phyloP scores from a whole-genome alignment of 2,888 invertebrate species.

The Entomobrya multifasciata region DNA sequence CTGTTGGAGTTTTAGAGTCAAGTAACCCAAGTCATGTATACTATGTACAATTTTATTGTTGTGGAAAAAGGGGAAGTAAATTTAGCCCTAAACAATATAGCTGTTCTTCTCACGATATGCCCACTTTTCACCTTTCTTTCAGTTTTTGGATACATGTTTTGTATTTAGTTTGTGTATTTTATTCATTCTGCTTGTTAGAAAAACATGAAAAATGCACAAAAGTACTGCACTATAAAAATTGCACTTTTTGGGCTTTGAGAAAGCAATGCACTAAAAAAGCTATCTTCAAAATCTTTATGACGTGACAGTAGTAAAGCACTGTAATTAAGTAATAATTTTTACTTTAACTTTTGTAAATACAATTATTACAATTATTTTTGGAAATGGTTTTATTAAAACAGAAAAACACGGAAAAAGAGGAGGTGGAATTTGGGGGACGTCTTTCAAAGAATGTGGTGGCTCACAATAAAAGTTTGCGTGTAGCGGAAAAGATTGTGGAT shows the following conservation, averaged over 20 bases:
- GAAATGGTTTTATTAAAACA: no score
- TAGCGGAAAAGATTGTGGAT: slow-evolving; percentile 73
- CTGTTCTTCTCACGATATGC: slow-evolving; percentile 25
- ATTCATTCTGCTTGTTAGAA: background rate
- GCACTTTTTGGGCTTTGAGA: background rate
- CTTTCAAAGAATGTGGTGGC: slow-evolving; percentile 42
- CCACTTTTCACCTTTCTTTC: slow-evolving; percentile 16
- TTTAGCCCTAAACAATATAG: slow-evolving; percentile 35
- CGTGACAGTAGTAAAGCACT: no score
- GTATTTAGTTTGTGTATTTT: background rate
- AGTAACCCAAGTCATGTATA: no score
- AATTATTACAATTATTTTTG: no score
- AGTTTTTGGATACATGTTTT: background rate
- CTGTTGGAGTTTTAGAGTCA: no score
- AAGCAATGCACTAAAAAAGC: no score
- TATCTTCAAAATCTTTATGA: no score
- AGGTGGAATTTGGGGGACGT: slow-evolving; percentile 29
- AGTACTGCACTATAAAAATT: slow-evolving; percentile 23
- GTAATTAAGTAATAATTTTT: no score
- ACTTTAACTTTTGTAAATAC: background rate
- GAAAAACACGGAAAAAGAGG: slow-evolving; percentile 61
- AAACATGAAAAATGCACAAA: background rate
- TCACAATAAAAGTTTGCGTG: slow-evolving; percentile 75
- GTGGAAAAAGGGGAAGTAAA: slow-evolving; percentile 21
- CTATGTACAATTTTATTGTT: background rate